Evolutionary conservation across 2,888 invertebrate genomes (phyloP), one percentile per base, ranked within the genome.

Genomic region (Trissonchulus latispiculum): DNA sequence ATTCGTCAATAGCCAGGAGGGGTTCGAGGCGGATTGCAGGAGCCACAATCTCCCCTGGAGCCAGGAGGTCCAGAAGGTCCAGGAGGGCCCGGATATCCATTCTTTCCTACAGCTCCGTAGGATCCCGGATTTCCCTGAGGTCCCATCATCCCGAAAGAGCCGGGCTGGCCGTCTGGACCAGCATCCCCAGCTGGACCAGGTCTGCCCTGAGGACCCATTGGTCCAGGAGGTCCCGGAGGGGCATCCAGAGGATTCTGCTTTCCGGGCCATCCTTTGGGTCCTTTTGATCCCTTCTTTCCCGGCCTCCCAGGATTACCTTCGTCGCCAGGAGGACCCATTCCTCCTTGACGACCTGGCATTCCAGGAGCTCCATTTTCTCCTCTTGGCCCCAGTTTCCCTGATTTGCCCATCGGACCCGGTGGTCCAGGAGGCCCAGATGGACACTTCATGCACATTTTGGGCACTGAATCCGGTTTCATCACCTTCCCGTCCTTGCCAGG

Each of bases 1-100:
- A n/a, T n/a, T n/a, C n/a, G n/a, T n/a, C 23, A 64, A 33, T 64
- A 64, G 35, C 66, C 66, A 64, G 66, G 66, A 32, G 66, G 18
- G 28, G 66, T 64, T 15, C 66, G 66, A 64, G 66, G 66, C n/a
- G 66, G 15, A 29, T 8, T 8, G 35, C 66, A 64, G 18, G 66
- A 29, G 35, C 32, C 18, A n/a, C 66, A 64, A 28, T 64, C 66
- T 8, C 66, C 66, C 48, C 8, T 8, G 48, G 48, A 8, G 48
- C 48, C 48, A 48, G 8, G 8, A 23, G 48, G 48, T 8, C 48
- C 48, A 23, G 48, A 23, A 23, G 8, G 8, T 48, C 48, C 48
- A 23, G 8, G 8, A 15, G 48, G 48, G 48, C 48, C 48, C 8
- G 48, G 48, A 8, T 48, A 8, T 8, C 48, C 48, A 15, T 8